Evolutionary conservation across 2,113 vertebrate species (phyloP).

Genomic region (Heliornis fulica): DNA sequence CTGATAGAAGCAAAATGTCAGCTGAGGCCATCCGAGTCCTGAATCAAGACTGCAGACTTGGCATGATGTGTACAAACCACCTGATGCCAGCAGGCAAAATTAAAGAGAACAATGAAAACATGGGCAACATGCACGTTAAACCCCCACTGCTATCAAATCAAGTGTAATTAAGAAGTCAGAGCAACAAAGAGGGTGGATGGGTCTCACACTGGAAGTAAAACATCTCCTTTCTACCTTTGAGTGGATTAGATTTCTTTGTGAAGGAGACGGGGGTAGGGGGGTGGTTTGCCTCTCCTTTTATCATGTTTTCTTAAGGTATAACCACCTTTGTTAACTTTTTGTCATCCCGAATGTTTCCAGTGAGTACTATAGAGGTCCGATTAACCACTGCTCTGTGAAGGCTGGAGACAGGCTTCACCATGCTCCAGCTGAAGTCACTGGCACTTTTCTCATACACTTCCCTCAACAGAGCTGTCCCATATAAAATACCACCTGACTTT

Average conservation of each 20-base stretch:
- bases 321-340: not conserved
- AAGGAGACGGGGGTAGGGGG: not conserved
- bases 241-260: not conserved
- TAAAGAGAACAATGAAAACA: slow-evolving; percentile 18
- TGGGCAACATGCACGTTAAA: not conserved
- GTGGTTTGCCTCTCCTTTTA: not conserved
- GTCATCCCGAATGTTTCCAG: not conserved
- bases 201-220: not conserved
- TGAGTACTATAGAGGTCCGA: not conserved
- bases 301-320: not conserved
- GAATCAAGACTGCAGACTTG: not conserved
- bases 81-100: not conserved
- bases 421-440: not conserved
- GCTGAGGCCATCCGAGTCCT: not conserved
- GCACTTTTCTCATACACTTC: not conserved
- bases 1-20: not conserved
- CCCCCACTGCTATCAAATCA: slow-evolving; percentile 11
- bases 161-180: slow-evolving; percentile 24
- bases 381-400: not conserved
- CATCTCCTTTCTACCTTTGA: not conserved
- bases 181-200: not conserved
- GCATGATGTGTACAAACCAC: not conserved
- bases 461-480: not conserved
- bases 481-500: not conserved
- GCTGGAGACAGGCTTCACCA: not conserved